Evolutionary conservation across 2,113 vertebrate species (phyloP), one percentile per base, ranked within the genome.

Genomic region (Myiozetetes cayanensis): DNA sequence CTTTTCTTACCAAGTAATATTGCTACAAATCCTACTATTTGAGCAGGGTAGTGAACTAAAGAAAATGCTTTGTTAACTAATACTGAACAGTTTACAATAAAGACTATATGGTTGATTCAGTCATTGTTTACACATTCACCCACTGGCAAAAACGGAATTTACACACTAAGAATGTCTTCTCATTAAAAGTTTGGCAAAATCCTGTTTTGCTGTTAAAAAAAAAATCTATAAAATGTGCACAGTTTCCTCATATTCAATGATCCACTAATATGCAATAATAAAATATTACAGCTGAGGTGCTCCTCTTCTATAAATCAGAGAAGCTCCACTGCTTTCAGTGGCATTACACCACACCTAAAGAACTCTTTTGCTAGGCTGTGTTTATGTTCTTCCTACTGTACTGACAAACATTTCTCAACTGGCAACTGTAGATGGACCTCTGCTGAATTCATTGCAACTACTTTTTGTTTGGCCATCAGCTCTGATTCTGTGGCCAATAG

Each of bases 151-250:
- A 94, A 93, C 58, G 52, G 80, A 92, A 97, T 91, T 94, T 91
- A 85, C 59, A 83, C 65, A 67, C 49, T 68, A 79, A 59, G 74
- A 92, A 67, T 74, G 46, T 62, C 22, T 93, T 94, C 35, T 86
- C 15, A 81, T 93, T 94, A 76, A 77, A 93, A 77, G 35, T 93
- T 95, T 72, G 47, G 23, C 44, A 82, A 96, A 95, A 94, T 80
- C 18, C 12, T 27, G 12, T 70, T 90, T 77, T 86, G 24, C 33
- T 67, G 10, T 39, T 93, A 65, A 25, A 16, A 44, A 44, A 78
- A 53, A 22, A 70, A 89, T 55, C 67, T 68, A 85, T 85, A 79
- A 14, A 73, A 47, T 41, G n/a, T 89, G 43, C 25, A 75, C 20
- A 28, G 33, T 87, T 85, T 91, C n/a, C 35, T 81, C 59, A 49